Conservation (phyloP, 2,888 invertebrate genomes). For the Clostera curtula region DNA sequence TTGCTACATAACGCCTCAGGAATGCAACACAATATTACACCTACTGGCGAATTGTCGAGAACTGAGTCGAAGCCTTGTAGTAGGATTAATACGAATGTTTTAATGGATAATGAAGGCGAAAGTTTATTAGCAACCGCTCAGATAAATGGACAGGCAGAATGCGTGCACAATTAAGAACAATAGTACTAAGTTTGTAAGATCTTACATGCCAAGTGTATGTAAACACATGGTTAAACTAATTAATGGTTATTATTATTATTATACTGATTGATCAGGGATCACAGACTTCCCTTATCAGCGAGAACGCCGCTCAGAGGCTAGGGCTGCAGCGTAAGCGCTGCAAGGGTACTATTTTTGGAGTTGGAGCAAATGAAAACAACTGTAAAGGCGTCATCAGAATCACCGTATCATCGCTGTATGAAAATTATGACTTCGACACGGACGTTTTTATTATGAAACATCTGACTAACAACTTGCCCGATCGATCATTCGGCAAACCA, state of each 20-base stretch:
- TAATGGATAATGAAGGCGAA: neutral
- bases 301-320: conserved; percentile 1
- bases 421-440: neutral
- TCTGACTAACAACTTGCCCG: conserved; percentile 1
- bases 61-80: neutral
- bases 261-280: conserved; percentile 6
- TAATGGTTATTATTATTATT: conserved; percentile 1
- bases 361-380: conserved; percentile 1
- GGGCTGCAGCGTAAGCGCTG: neutral
- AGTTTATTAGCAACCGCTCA: conserved; percentile 1
- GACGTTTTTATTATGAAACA: conserved; percentile 3
- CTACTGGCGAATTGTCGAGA: neutral
- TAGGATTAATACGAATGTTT: too few relatives aligned
- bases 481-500: neutral
- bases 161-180: conserved; percentile 1
- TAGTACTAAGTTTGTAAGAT: too few relatives aligned
- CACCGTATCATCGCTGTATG: neutral
- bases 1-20: too few relatives aligned
- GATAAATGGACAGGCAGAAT: neutral
- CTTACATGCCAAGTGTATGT: too few relatives aligned
- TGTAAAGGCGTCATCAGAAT: conserved; percentile 1
- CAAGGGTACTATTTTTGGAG: neutral
- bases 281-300: conserved; percentile 1
- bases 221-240: too few relatives aligned
- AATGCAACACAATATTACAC: too few relatives aligned